Percentiles rank a stretch among this genome's conserved stretches.
phyloP scores from a whole-genome alignment of 1,140 invertebrate species.

The Drosophila sproati region DNA sequence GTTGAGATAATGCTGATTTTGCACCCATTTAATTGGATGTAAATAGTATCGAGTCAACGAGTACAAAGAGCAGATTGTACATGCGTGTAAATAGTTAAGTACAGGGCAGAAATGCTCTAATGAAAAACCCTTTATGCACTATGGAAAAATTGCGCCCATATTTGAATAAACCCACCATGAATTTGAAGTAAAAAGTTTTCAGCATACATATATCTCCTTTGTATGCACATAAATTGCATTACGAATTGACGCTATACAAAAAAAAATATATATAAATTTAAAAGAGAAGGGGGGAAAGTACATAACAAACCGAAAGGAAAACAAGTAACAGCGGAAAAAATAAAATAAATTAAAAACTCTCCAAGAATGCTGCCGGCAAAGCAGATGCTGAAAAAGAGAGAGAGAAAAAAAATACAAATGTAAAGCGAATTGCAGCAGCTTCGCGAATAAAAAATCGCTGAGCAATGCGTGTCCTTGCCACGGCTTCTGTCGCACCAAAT shows the following conservation, averaged over 20 bases:
- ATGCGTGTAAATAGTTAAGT: background rate
- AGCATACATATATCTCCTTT: conserved; percentile 38
- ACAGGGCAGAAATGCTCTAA: conserved; percentile 11
- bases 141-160: conserved; percentile 9
- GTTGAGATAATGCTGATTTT: conserved; percentile 15
- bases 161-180: conserved; percentile 39
- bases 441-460: conserved; percentile 42
- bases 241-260: conserved; percentile 46
- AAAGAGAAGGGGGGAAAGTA: background rate
- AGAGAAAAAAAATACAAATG: conserved; percentile 14
- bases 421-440: conserved; percentile 29
- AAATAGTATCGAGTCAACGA: conserved; percentile 8
- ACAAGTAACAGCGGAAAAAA: conserved; percentile 37
- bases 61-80: background rate
- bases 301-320: background rate
- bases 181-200: conserved; percentile 39
- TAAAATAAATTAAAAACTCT: conserved; percentile 54
- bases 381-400: conserved; percentile 8
- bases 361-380: conserved; percentile 25
- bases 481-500: conserved; percentile 32
- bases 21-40: conserved; percentile 31
- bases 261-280: conserved; percentile 7
- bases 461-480: conserved; percentile 40
- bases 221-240: conserved; percentile 63
- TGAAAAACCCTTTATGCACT: conserved; percentile 13